Conservation (phyloP, 92 coral and sea anemone species). For the Diadumene lineata region DNA sequence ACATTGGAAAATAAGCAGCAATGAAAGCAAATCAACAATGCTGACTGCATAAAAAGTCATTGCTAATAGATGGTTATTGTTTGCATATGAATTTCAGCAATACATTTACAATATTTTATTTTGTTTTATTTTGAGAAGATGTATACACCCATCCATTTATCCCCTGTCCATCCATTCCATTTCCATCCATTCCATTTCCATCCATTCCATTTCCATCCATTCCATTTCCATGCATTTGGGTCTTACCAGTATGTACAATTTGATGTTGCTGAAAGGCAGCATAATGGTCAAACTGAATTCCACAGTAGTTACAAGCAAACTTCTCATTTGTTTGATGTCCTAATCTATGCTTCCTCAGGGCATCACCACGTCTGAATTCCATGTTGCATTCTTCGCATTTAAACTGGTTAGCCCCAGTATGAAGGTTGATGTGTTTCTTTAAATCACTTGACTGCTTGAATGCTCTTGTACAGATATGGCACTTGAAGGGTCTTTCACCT, state of each 20-base stretch:
- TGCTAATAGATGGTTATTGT: neutral
- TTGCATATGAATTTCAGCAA: neutral
- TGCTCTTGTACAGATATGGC: slow-evolving; percentile 92
- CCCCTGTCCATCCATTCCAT: too few relatives aligned
- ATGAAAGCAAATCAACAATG: neutral
- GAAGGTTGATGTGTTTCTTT: slow-evolving; percentile 96
- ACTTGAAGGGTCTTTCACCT: slow-evolving; percentile 97
- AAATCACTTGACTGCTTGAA: slow-evolving; percentile 99
- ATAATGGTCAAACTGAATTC: slow-evolving; percentile 73
- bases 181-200: too few relatives aligned
- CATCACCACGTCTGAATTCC: slow-evolving; percentile 97
- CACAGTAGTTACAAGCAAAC: slow-evolving; percentile 69
- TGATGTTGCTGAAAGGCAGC: slow-evolving; percentile 74
- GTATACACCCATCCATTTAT: neutral
- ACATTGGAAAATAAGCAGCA: too few relatives aligned
- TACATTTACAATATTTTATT: too few relatives aligned
- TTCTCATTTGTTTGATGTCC: slow-evolving; percentile 80
- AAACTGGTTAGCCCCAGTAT: slow-evolving; percentile 96
- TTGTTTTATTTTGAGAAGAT: neutral
- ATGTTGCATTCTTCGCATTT: slow-evolving; percentile 93
- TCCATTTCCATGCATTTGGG: too few relatives aligned
- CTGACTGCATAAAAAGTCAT: neutral
- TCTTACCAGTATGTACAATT: slow-evolving; percentile 58
- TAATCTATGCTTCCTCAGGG: slow-evolving; percentile 89
- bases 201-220: too few relatives aligned